Conservation (phyloP, 1,140 invertebrate genomes). For the Bombus breviceps region DNA sequence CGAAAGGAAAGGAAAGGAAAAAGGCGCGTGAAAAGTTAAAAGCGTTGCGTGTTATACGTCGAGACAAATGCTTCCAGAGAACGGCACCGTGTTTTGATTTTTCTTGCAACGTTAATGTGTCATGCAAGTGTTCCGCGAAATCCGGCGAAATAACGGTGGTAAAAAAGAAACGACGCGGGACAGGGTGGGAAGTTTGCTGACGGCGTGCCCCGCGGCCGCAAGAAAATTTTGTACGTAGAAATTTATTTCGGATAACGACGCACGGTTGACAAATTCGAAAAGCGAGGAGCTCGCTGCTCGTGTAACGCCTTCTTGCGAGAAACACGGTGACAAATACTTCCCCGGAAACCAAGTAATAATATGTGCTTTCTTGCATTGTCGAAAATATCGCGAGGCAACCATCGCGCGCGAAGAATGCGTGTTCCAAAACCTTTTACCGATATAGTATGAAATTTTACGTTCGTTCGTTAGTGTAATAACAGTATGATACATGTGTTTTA, state of each 20-base stretch:
- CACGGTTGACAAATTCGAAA: conserved; percentile 35
- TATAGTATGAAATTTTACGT: too few species aligned
- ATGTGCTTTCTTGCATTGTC: neutral
- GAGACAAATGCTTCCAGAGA: conserved; percentile 45
- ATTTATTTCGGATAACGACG: conserved; percentile 25
- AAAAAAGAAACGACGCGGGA: neutral
- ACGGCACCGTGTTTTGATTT: conserved; percentile 41
- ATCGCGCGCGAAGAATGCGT: too few species aligned
- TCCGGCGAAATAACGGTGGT: conserved; percentile 18
- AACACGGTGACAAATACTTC: conserved; percentile 20
- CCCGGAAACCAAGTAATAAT: conserved; percentile 10
- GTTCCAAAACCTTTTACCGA: neutral
- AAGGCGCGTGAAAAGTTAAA: conserved; percentile 25
- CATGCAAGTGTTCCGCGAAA: conserved; percentile 25
- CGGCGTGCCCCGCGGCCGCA: neutral
- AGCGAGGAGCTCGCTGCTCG: neutral
- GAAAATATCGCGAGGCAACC: neutral
- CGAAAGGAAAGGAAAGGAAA: neutral
- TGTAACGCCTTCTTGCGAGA: neutral
- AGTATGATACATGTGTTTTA: too few species aligned
- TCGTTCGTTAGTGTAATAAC: too few species aligned
- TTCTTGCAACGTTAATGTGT: conserved; percentile 38
- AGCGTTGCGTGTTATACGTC: neutral
- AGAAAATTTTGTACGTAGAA: conserved; percentile 41
- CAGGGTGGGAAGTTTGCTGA: neutral